Evolutionary conservation across 2,113 vertebrate species (phyloP), one percentile per base, ranked within the genome.

Genomic region (Rhinoptilus africanus): DNA sequence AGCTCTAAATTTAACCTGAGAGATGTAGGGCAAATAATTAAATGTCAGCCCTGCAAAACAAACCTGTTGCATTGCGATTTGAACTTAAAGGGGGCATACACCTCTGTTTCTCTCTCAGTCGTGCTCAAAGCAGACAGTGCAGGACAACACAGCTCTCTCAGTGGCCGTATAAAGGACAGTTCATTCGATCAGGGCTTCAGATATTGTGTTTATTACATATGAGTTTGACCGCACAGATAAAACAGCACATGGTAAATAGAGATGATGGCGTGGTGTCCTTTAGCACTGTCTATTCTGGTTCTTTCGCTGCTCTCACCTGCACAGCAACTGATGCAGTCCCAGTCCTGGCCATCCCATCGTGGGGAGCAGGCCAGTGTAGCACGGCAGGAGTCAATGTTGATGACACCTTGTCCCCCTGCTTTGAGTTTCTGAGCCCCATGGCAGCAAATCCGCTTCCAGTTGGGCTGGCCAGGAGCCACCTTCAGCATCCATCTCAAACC

Each of bases 41-140:
- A 96, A 97, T 97, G 92, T 95, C 97, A 97, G 57, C 28, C 39
- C 72, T 85, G 68, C 51, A 84, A 97, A 97, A 94, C 73, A 95
- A 95, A 89, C 56, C 57, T 79, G 24, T 92, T 78, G 73, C 45
- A 75, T 64, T 91, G 81, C 79, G 80, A 54, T 81, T 89, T 86
- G 73, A 87, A 79, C 54, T 62, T 78, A 85, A 56, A 78, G 26
- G 26, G 87, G 45, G 22, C 9, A 78, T 67, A 92, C 93, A 92
- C 37, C 22, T 71, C 85, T 51, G 41, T 7, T 93, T 20, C 32
- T 63, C 64, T 83, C 37, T 79, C 35, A 12, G 51, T 17, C 1
- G 0, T 64, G 62, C 32, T 78, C 60, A 66, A 54, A 60, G 67
- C 32, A 64, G 51, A 56, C 51, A 74, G 53, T 43, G 43, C 27